Evolutionary conservation across 2,888 invertebrate genomes (phyloP).

Genomic region (Monopis laevigella): DNA sequence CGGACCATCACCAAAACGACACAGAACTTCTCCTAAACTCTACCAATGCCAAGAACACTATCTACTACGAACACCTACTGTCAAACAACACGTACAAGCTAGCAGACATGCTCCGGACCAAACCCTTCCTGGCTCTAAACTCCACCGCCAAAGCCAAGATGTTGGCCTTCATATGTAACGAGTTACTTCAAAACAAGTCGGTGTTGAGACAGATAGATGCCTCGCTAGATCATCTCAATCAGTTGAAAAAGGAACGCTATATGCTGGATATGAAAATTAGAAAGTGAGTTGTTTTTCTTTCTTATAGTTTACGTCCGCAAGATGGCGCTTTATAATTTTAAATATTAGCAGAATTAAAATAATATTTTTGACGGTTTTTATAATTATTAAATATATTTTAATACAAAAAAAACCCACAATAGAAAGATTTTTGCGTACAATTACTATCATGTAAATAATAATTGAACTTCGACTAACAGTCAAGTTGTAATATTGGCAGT

Average conservation of each 20-base stretch:
- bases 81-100: constrained; percentile 82
- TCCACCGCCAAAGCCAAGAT: constrained; percentile 88
- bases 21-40: constrained; percentile 72
- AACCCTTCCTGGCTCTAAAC: constrained; percentile 72
- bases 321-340: too few species aligned
- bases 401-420: too few species aligned
- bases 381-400: too few species aligned
- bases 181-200: constrained; percentile 91
- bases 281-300: constrained; percentile 70
- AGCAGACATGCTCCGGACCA: constrained; percentile 81
- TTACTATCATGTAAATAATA: too few species aligned
- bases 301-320: neutral
- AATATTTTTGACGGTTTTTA: too few species aligned
- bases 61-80: constrained; percentile 81
- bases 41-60: constrained; percentile 77
- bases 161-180: constrained; percentile 92
- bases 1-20: constrained; percentile 84
- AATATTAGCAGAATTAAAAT: too few species aligned
- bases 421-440: too few species aligned
- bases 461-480: too few species aligned
- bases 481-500: too few species aligned
- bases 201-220: constrained; percentile 90
- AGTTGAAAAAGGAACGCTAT: constrained; percentile 90
- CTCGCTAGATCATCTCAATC: constrained; percentile 86
- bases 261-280: constrained; percentile 92